Evolutionary conservation across 2,797 vertebrate species (phyloP), one percentile per base, ranked within the genome.

Genomic region (Periophthalmus magnuspinnatus): DNA sequence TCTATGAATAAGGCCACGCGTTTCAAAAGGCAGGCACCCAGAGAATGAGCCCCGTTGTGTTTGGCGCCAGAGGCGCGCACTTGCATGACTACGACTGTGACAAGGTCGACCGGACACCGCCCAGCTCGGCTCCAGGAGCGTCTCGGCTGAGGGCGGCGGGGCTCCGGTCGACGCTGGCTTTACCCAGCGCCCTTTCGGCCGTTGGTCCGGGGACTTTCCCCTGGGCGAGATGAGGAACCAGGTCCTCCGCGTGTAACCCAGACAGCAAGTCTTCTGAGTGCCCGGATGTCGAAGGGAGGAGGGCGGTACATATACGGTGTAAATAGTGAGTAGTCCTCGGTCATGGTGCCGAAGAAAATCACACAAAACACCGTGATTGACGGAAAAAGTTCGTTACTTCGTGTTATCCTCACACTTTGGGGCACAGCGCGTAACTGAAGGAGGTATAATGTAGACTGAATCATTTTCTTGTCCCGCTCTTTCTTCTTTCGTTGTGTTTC

Each of bases 1-100:
- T n/a, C n/a, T n/a, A n/a, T n/a, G n/a, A n/a, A n/a, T n/a, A 16
- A 45, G 14, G 41, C 2, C 28, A 28, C 28, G 28, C 28, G 28
- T 28, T 45, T 14, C 3, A 36, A 63, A 63, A 63, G 7, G 61
- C 4, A 45, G 61, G 81, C 84, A 90, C 90, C 88, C 90, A 0
- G 90, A 92, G 91, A 91, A 84, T 93, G 89, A 92, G 91, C 91
- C 91, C 91, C 90, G 90, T 93, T 93, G 55, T 82, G 91, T 89
- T 89, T 0, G 3, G 16, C 57, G 56, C 17, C 2, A 0, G 17
- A 47, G 0, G 0, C 7, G 62, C 70, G 0, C 0, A 76, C 88
- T 82, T 89, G 90, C 90, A 92, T 93, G 2, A 34, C 91, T 93
- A 54, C 41, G 0, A 0, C 5, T 0, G 56, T 85, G 90, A 93